Evolutionary conservation across 2,888 invertebrate genomes (phyloP).

Genomic region (Drosophila meridiana): DNA sequence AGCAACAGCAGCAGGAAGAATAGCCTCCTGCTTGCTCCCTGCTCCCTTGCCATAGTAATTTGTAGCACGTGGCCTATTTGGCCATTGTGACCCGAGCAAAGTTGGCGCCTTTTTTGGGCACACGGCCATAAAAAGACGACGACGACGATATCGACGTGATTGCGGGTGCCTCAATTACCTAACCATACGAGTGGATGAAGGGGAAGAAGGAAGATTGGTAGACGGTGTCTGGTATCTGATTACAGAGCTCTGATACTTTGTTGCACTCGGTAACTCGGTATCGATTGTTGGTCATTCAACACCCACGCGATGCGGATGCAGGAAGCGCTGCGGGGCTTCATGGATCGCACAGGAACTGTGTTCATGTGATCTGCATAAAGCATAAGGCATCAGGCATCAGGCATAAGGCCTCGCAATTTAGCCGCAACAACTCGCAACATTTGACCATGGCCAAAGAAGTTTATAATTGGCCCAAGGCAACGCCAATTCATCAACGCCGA

Average conservation of each 20-base stretch:
- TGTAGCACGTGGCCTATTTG: conserved; percentile 79
- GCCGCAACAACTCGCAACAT: conserved; percentile 31
- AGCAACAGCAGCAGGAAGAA: conserved; percentile 16
- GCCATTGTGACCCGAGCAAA: conserved; percentile 63
- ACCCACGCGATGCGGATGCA: conserved; percentile 65
- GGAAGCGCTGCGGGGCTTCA: conserved; percentile 71
- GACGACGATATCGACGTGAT: conserved; percentile 28
- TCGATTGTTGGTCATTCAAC: conserved; percentile 66
- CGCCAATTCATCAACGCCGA: conserved; percentile 79
- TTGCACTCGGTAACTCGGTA: conserved; percentile 32
- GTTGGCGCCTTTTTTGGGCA: conserved; percentile 80
- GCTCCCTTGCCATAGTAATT: conserved; percentile 49
- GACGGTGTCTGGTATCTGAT: conserved; percentile 55
- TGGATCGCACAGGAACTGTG: conserved; percentile 51
- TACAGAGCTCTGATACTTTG: conserved; percentile 50
- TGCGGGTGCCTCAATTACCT: conserved; percentile 66
- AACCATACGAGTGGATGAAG: conserved; percentile 40
- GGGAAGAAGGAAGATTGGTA: conserved; percentile 6
- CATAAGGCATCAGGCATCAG: conserved; percentile 55
- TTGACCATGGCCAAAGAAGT: conserved; percentile 72
- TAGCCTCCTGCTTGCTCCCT: conserved; percentile 13
- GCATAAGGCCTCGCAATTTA: conserved; percentile 68
- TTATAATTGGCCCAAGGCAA: conserved; percentile 81
- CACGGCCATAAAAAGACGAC: conserved; percentile 47
- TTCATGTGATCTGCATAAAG: conserved; percentile 54